phyloP scores from a whole-genome alignment of 2,797 vertebrate genomes.

The Falco novaeseelandiae region DNA sequence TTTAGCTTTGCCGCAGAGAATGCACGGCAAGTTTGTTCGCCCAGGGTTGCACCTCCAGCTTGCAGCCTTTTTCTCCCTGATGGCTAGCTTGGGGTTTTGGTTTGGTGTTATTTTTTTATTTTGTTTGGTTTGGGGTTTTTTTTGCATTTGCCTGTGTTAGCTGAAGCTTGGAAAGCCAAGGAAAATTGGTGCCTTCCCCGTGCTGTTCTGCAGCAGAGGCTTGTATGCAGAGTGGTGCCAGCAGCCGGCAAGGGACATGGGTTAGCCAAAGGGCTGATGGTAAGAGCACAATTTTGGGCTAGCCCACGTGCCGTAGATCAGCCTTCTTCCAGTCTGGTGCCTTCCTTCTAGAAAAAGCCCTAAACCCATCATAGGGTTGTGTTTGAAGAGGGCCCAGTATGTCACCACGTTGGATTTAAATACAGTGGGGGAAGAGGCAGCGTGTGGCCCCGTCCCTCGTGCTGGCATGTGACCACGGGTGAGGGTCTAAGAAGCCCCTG shows the following conservation, averaged over 20 bases:
- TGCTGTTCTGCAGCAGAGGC: background rate
- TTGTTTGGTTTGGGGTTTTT: background rate
- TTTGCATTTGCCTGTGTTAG: background rate
- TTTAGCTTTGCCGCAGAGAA: background rate
- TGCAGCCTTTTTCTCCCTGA: background rate
- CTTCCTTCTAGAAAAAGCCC: background rate
- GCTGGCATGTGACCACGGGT: background rate
- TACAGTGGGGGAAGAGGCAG: background rate
- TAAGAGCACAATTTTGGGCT: background rate
- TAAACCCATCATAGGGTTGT: background rate
- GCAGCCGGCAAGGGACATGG: background rate
- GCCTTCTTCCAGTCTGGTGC: background rate
- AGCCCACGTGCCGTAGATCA: accelerated
- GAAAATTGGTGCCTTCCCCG: background rate
- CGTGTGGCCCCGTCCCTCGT: accelerated
- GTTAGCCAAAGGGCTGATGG: background rate
- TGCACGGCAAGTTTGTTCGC: accelerated
- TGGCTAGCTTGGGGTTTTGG: background rate
- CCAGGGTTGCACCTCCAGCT: background rate
- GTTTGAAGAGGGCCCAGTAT: accelerated
- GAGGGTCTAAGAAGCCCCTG: background rate
- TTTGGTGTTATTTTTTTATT: background rate
- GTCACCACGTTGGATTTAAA: background rate
- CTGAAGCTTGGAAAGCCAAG: background rate
- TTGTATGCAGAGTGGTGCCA: background rate